phyloP scores from a whole-genome alignment of 2,888 invertebrate species.

The Nesidiocoris tenuis region DNA sequence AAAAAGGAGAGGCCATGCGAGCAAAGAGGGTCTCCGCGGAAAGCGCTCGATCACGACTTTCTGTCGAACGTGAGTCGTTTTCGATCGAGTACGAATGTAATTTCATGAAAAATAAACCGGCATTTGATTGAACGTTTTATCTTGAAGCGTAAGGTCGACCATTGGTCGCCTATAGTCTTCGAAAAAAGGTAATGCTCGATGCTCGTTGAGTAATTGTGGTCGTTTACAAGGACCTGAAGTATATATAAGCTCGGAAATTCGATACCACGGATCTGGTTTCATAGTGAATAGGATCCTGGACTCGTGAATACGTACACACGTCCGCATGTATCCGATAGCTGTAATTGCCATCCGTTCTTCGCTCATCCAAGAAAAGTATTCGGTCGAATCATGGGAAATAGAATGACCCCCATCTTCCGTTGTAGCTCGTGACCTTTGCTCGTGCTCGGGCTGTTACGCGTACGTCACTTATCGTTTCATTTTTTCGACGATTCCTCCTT shows the following conservation, averaged over 20 bases:
- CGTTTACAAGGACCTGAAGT: background rate
- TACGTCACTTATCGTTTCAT: background rate
- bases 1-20: background rate
- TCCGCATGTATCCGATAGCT: slow-evolving; percentile 25
- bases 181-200: background rate
- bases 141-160: background rate
- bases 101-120: slow-evolving; percentile 42
- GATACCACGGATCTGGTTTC: background rate
- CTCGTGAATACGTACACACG: background rate
- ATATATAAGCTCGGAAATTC: background rate
- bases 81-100: slow-evolving; percentile 41
- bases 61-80: slow-evolving; percentile 13
- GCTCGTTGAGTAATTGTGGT: background rate
- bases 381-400: slow-evolving; percentile 38
- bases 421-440: background rate
- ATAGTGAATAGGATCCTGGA: too few relatives aligned
- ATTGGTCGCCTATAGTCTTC: background rate
- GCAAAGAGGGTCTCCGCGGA: background rate
- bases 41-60: background rate
- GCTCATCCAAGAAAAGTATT: background rate
- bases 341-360: slow-evolving; percentile 27
- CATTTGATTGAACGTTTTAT: slow-evolving; percentile 42
- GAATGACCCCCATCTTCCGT: slow-evolving; percentile 24
- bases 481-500: background rate
- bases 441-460: background rate